Percentiles rank a stretch among this genome's conserved stretches.
phyloP scores from a whole-genome alignment of 2,113 vertebrate species.

The Chaenogobius annularis region DNA sequence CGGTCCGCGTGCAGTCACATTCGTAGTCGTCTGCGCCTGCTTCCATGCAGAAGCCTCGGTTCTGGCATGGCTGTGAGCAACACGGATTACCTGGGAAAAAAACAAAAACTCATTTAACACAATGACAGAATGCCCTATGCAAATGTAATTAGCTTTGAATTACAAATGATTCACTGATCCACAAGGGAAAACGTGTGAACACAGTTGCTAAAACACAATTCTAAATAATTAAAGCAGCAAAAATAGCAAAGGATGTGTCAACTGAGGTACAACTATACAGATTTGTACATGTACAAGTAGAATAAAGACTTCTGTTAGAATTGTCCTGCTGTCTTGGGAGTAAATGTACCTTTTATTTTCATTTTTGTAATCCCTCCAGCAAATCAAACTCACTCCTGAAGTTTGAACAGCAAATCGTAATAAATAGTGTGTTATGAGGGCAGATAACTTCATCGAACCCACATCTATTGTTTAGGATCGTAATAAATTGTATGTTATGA shows the following conservation, averaged over 20 bases:
- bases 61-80: conserved; percentile 93
- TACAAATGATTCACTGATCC: background rate
- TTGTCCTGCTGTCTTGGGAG: background rate
- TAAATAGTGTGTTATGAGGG: background rate
- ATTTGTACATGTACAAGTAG: too few relatives aligned
- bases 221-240: too few relatives aligned
- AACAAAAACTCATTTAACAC: background rate
- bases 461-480: too few relatives aligned
- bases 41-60: conserved; percentile 86
- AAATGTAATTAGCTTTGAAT: background rate
- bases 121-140: background rate
- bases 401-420: background rate
- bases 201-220: too few relatives aligned
- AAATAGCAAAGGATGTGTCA: too few relatives aligned
- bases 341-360: too few relatives aligned
- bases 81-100: conserved; percentile 84
- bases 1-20: conserved; percentile 93
- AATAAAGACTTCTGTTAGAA: background rate
- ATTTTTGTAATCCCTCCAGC: background rate
- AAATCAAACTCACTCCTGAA: background rate
- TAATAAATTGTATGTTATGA: too few relatives aligned
- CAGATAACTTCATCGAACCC: background rate
- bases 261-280: too few relatives aligned
- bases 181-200: too few relatives aligned
- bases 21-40: conserved; percentile 79